Base-by-base conservation (phyloP, 2,113 vertebrate species). In the Empidonax alnorum region DNA sequence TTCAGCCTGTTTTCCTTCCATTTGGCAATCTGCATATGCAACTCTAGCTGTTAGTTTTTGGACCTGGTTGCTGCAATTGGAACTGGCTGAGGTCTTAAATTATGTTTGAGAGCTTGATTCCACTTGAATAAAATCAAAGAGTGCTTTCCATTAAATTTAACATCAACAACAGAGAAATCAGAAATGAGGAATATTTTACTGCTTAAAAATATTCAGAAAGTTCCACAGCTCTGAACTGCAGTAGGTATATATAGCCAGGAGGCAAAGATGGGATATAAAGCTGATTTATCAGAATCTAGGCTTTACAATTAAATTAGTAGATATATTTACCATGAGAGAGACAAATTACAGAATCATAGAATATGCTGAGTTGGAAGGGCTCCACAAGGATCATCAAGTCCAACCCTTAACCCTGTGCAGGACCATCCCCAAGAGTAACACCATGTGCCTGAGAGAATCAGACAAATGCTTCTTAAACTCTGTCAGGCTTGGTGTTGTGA, bases 51-150 rank as follows among this genome's bases (percentile, higher is more conserved):
- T 41, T 92, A 95, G 65, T 49, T 88, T 52, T 92, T 96, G 90
- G 95, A 90, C 31, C 49, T 81, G 14, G 8, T 81, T 84, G 47
- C 68, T 81, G 68, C 65, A 90, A 52, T 62, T 89, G 76, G 88
- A 96, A 68, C 46, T 78, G 69, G 44, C 61, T 92, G 35, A 89
- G 73, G 85, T 84, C 92, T 94, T 96, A 94, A 96, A 95, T 96
- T 93, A 88, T 87, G 24, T 90, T 93, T 96, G 92, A 92, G 86
- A 81, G 66, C 68, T 92, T 93, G 80, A 92, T 93, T 86, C 96
- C 58, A 56, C 76, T 94, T 80, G 50, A 90, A 89, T 63, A 94
- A 93, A 95, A 89, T 88, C 67, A 86, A 73, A 90, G 79, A 63
- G 46, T 52, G 30, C 75, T 94, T 93, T 94, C 93, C 84, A 91